Conservation (phyloP, 2,113 vertebrate species). For the Tychaedon coryphoeus region DNA sequence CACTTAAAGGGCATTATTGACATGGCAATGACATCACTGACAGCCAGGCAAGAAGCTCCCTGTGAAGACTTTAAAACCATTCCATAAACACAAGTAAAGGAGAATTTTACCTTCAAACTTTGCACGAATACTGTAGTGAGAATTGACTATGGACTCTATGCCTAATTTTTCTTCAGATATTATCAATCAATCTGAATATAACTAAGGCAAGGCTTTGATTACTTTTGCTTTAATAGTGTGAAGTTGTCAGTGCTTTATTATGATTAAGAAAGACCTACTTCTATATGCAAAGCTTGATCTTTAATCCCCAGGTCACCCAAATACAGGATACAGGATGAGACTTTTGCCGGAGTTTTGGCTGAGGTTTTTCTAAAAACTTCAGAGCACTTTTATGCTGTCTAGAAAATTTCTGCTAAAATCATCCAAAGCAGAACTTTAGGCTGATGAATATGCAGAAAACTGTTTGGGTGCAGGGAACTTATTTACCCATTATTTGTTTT, state of each 20-base stretch:
- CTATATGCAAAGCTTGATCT: not conserved
- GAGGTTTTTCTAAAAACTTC: not conserved
- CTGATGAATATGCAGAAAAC: not conserved
- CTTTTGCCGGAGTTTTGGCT: not conserved
- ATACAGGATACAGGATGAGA: not conserved
- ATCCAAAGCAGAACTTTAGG: not conserved
- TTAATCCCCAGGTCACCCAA: not conserved
- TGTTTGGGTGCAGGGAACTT: not conserved
- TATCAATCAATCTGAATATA: not conserved
- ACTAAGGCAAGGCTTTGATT: not conserved
- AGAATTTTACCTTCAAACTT: not conserved
- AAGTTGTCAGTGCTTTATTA: not conserved
- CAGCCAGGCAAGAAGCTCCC: not conserved
- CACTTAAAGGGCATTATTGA: conserved; percentile 21
- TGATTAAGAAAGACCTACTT: not conserved
- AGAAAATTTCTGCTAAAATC: not conserved
- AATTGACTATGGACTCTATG: not conserved
- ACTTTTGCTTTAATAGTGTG: not conserved
- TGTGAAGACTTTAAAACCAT: conserved; percentile 7
- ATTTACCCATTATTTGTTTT: not conserved
- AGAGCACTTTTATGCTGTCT: not conserved
- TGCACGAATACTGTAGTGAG: not conserved
- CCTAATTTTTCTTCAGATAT: not conserved
- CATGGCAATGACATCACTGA: not conserved
- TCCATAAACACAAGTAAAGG: not conserved